These are phyloP conservation scores for Sphenopsis melanotis DNA, from an alignment of 2,797 vertebrate species.

Conservation along the genomic window DNA sequence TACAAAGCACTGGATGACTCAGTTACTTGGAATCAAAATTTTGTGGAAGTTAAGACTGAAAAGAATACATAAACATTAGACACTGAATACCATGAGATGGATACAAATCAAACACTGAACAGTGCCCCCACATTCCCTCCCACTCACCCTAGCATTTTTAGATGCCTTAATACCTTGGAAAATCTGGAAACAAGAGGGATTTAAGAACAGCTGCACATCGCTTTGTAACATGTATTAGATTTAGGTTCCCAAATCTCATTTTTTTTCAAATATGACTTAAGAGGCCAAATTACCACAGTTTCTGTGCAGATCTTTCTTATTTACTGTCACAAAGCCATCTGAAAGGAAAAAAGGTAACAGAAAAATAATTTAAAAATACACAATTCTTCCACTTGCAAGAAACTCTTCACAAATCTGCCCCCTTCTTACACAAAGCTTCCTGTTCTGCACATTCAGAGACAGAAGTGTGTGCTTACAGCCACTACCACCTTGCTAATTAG, in stretches of 20 bases:
- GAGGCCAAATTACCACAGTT: background rate
- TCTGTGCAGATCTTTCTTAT: background rate
- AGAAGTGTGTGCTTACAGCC: background rate
- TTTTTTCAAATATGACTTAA: background rate
- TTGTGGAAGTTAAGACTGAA: background rate
- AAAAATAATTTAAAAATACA: background rate
- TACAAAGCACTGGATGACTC: background rate
- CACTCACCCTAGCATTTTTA: background rate
- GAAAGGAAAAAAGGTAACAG: background rate
- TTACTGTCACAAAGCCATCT: background rate
- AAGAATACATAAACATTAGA: background rate
- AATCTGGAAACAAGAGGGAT: background rate
- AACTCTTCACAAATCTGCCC: background rate
- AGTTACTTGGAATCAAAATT: background rate
- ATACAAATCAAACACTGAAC: background rate
- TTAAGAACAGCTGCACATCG: background rate
- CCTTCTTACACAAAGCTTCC: background rate
- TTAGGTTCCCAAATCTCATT: background rate
- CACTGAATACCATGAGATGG: background rate
- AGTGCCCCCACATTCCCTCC: accelerated
- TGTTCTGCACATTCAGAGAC: background rate
- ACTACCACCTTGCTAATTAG: background rate
- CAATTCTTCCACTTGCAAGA: background rate
- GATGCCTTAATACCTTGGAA: background rate
- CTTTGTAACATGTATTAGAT: background rate